Conservation (phyloP, 2,888 invertebrate species). For the Bellardia bayeri region DNA sequence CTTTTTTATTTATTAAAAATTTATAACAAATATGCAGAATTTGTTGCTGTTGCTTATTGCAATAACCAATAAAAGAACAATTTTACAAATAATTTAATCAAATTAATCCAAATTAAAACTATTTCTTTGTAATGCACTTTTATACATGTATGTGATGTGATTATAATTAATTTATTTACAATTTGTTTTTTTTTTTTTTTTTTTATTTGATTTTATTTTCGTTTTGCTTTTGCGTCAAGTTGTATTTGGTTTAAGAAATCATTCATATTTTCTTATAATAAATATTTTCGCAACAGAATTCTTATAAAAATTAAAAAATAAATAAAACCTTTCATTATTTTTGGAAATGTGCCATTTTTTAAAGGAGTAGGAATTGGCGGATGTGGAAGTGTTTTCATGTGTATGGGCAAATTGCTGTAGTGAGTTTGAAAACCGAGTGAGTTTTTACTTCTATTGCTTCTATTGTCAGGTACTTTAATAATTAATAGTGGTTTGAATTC, state of each 20-base stretch:
- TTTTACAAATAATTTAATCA: background rate
- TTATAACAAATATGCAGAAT: conserved; percentile 17
- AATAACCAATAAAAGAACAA: conserved; percentile 2
- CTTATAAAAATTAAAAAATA: conserved; percentile 8
- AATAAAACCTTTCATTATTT: background rate
- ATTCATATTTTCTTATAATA: background rate
- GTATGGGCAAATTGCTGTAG: background rate
- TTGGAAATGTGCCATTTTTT: background rate
- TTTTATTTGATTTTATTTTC: background rate
- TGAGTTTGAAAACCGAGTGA: background rate
- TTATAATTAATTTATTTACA: conserved; percentile 10
- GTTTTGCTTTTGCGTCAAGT: background rate
- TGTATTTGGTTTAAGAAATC: background rate
- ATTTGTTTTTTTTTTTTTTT: background rate
- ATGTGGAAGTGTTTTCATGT: background rate
- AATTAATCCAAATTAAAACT: background rate
- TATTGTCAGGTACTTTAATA: conserved; percentile 75
- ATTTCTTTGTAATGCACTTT: background rate
- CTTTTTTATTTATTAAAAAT: conserved; percentile 7
- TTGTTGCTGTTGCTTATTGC: background rate
- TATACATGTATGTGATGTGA: background rate
- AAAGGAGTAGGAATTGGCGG: background rate
- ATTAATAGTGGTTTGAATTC: conserved; percentile 58
- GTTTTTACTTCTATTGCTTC: conserved; percentile 71
- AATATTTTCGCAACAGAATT: conserved; percentile 37